These are phyloP conservation scores for Zaprionus gabonicus DNA, from an alignment of 1,140 invertebrate species.

Conservation along the genomic window DNA sequence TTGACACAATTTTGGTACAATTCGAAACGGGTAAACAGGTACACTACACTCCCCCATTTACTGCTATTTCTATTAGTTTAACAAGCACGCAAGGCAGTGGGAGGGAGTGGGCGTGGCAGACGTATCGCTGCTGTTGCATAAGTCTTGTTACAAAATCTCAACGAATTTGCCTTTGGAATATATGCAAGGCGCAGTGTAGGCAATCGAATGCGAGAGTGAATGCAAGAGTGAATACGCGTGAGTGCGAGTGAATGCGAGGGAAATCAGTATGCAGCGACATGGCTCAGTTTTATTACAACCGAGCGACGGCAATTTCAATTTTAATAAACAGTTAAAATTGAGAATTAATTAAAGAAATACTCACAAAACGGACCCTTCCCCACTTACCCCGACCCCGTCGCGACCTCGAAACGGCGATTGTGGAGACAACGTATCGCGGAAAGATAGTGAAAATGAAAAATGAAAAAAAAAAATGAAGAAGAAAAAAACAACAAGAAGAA, in stretches of 20 bases:
- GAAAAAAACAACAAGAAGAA: background rate
- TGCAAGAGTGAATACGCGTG: background rate
- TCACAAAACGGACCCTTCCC: background rate
- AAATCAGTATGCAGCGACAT: conserved; percentile 72
- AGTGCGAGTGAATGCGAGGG: background rate
- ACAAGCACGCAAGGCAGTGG: conserved; percentile 31
- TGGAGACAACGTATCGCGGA: conserved; percentile 63
- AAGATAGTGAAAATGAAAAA: conserved; percentile 68
- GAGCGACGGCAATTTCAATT: conserved; percentile 50
- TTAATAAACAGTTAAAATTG: conserved; percentile 81
- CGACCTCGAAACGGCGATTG: conserved; percentile 42
- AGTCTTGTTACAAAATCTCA: conserved; percentile 43
- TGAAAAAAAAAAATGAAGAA: conserved; percentile 1
- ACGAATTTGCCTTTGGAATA: conserved; percentile 23
- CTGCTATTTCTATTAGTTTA: conserved; percentile 10
- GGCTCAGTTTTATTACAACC: conserved; percentile 55
- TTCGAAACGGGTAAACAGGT: background rate
- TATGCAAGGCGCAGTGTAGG: conserved; percentile 1
- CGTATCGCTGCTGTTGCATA: conserved; percentile 54
- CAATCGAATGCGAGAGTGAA: conserved; percentile 5
- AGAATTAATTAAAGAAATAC: conserved; percentile 73
- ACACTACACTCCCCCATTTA: background rate
- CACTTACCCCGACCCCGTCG: background rate
- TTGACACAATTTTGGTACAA: conserved; percentile 5
- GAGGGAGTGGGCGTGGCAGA: background rate